phyloP scores from a whole-genome alignment of 53 echinoderm and acorn worm species.

The Astropecten irregularis region DNA sequence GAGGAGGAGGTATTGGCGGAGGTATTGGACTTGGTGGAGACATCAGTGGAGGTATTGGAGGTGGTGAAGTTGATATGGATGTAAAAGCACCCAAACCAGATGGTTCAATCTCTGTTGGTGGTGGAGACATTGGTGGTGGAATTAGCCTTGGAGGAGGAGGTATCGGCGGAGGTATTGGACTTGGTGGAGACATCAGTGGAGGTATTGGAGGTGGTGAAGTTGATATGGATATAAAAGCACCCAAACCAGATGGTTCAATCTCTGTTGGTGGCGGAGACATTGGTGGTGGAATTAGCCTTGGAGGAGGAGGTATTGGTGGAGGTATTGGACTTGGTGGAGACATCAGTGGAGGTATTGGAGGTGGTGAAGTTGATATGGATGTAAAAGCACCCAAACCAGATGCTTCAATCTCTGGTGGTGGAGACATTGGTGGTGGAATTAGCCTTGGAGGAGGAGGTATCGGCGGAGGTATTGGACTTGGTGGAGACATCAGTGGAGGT shows the following conservation, averaged over 20 bases:
- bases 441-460: neutral
- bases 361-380: too few species aligned
- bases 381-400: neutral
- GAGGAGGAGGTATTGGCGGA: slow-evolving; percentile 3
- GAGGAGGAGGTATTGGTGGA: neutral
- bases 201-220: neutral
- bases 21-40: too few species aligned
- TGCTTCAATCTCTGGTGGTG: neutral
- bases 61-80: too few species aligned
- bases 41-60: too few species aligned
- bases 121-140: neutral
- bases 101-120: neutral
- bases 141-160: neutral
- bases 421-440: neutral
- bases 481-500: slow-evolving; percentile 1
- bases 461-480: neutral
- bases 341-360: too few species aligned
- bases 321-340: slow-evolving; percentile 12
- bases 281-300: too few species aligned
- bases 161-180: neutral
- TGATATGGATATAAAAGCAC: neutral
- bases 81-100: neutral
- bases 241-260: too few species aligned
- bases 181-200: neutral
- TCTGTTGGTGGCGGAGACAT: too few species aligned